A percentile compares a stretch with the other conserved stretches of the same genome.
phyloP scores from a whole-genome alignment of 2,113 vertebrate species.

The Mus pahari region DNA sequence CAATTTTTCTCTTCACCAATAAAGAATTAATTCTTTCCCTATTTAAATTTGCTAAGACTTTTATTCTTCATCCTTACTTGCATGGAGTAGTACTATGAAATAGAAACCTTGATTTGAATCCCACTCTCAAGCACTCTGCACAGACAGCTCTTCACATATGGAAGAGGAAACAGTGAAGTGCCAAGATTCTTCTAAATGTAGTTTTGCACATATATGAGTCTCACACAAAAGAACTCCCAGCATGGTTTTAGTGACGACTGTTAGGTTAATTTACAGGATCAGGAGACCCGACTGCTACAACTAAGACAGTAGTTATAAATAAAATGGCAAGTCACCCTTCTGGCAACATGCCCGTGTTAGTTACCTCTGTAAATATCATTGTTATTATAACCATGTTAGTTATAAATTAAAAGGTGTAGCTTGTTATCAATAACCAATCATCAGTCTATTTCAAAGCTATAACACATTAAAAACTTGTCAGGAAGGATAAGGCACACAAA shows the following conservation, averaged over 20 bases:
- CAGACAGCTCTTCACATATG: background rate
- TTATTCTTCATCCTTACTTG: constrained; percentile 52
- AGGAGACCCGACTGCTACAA: background rate
- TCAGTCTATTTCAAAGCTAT: constrained; percentile 3
- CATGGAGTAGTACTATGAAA: background rate
- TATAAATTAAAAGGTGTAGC: background rate
- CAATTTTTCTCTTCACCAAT: background rate
- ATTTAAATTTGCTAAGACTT: background rate
- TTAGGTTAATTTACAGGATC: background rate
- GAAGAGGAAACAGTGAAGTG: background rate
- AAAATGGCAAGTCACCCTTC: background rate
- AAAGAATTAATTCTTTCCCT: background rate
- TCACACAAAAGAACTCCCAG: constrained; percentile 10
- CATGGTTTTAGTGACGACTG: background rate
- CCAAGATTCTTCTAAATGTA: background rate
- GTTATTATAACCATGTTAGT: constrained; percentile 24
- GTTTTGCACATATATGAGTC: background rate
- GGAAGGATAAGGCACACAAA: background rate
- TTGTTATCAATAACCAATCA: constrained; percentile 28
- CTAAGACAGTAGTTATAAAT: background rate
- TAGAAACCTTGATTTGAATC: constrained; percentile 32
- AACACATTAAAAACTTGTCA: constrained; percentile 22
- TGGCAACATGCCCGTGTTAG: background rate
- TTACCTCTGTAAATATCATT: constrained; percentile 13
- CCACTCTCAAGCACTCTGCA: background rate